Evolutionary conservation across 2,797 vertebrate genomes (phyloP), one percentile per base, ranked within the genome.

Genomic region (Chaetophractus vellerosus): DNA sequence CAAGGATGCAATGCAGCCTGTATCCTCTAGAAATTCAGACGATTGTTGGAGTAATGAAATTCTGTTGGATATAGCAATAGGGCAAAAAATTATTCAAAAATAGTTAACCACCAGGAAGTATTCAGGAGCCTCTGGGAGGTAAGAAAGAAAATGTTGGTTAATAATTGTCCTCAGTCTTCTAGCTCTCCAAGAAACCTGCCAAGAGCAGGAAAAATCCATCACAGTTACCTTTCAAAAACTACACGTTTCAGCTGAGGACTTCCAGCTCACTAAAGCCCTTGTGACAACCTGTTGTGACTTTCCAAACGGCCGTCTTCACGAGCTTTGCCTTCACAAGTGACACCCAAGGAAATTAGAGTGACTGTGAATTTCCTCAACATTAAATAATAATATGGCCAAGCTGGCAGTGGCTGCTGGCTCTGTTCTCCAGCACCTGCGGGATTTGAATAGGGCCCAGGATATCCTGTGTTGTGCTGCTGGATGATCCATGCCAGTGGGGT

Each of bases 101-200:
- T 74, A 91, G 94, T 90, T 80, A 76, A 94, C 23, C 38, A 64
- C 18, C 57, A 93, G 41, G 36, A 88, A 41, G 23, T 50, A 14
- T 84, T 85, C 19, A 75, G 59, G 48, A 24, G 16, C n/a, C 26
- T 59, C 50, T 82, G 75, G 10, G n/a, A 84, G 26, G n/a, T 78
- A 24, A 82, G 64, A 57, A 79, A 52, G 31, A 88, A 69, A 91
- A 79, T 33, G 18, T 28, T 57, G 36, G 57, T 33, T 84, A 75
- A 91, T 88, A 95, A 90, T 48, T 86, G 76, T 38, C 16, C 36
- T 91, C 66, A 26, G 50, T 72, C 38, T 83, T 75, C 21, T 64
- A 90, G n/a, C 48, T 88, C 68, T 92, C 28, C n/a, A 89, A 94
- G 64, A 94, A 92, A 59, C 19, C 83, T 28, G 52, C 63, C 90